phyloP scores from a whole-genome alignment of 2,797 vertebrate species.

The Pipistrellus nathusii region DNA sequence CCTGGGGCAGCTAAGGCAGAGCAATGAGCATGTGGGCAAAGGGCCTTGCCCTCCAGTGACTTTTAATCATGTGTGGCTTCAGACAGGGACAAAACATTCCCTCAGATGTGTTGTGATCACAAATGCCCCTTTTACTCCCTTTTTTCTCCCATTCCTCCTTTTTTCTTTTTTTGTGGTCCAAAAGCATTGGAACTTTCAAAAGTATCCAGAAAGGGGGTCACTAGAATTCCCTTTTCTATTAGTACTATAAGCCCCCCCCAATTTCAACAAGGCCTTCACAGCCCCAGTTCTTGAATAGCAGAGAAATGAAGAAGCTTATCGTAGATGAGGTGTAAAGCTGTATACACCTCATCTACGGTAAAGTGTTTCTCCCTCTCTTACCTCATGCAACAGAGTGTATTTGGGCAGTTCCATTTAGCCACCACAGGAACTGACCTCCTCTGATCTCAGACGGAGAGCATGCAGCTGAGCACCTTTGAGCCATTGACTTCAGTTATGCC shows the following conservation, averaged over 20 bases:
- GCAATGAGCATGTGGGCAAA: not conserved
- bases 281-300: not conserved
- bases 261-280: not conserved
- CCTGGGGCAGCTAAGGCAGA: not conserved
- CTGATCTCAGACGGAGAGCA: not conserved
- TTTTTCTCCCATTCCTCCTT: not conserved
- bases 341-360: no score
- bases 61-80: rapidly evolving
- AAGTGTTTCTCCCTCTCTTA: no score
- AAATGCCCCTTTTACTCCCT: not conserved
- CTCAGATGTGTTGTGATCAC: not conserved
- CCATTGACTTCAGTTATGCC: not conserved
- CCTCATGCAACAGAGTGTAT: rapidly evolving
- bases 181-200: not conserved
- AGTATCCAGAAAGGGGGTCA: not conserved
- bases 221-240: not conserved
- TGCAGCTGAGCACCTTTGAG: not conserved
- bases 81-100: not conserved
- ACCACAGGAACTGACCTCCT: not conserved
- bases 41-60: not conserved
- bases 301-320: not conserved
- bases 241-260: not conserved
- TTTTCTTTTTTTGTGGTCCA: not conserved
- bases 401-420: not conserved
- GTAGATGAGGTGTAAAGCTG: not conserved